phyloP scores from a whole-genome alignment of 2,797 vertebrate species.

The Anguilla pacifica region DNA sequence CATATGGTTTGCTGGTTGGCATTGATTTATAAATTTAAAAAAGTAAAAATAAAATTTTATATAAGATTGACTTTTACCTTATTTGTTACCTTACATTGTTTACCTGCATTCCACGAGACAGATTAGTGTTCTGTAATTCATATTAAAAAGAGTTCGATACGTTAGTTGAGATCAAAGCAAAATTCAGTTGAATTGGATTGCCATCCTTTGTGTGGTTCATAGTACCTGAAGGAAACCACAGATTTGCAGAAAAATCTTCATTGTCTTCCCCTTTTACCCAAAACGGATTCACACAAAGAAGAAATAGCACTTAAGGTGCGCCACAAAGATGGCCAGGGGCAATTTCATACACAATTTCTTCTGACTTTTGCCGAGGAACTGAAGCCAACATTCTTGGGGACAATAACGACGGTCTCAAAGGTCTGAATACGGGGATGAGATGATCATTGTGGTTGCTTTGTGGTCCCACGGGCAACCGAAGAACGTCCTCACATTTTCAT shows the following conservation, averaged over 20 bases:
- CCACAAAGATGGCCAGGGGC: slow-evolving; percentile 6
- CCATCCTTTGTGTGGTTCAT: background rate
- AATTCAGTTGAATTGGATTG: background rate
- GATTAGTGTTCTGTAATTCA: background rate
- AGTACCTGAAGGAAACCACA: background rate
- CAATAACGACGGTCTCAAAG: slow-evolving; percentile 66
- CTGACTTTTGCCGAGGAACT: slow-evolving; percentile 21
- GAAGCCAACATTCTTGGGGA: slow-evolving; percentile 70
- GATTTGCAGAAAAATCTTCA: background rate
- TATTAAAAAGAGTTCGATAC: background rate
- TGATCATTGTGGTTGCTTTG: slow-evolving; percentile 66
- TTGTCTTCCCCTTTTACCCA: background rate
- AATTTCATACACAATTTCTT: slow-evolving; percentile 13
- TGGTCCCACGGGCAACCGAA: slow-evolving; percentile 69
- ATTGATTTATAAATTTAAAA: background rate
- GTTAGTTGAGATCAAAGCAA: background rate
- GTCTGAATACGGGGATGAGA: slow-evolving; percentile 53
- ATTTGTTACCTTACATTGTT: background rate
- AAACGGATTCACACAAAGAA: background rate
- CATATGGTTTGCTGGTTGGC: background rate
- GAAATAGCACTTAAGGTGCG: slow-evolving; percentile 11
- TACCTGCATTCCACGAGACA: background rate
- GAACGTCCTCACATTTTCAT: slow-evolving; percentile 73
- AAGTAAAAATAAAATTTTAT: background rate
- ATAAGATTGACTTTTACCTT: background rate